A percentile compares a stretch with the other conserved stretches of the same genome.
phyloP scores from a whole-genome alignment of 2,797 vertebrate species.

The Enteromius argenteus region DNA sequence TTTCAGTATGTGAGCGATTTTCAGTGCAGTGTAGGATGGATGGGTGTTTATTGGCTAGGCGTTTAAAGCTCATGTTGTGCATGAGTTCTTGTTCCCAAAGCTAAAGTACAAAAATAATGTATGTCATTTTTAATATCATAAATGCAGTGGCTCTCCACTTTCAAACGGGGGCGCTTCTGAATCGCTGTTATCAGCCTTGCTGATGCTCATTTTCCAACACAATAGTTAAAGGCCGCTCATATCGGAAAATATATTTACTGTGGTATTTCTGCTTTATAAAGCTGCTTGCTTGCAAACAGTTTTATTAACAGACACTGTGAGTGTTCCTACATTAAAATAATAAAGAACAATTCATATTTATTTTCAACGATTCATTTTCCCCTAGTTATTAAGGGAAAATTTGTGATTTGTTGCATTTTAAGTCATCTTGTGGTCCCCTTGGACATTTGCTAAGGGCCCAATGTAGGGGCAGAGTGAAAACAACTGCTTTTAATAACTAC shows the following conservation, averaged over 20 bases:
- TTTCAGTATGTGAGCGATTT: conserved; percentile 30
- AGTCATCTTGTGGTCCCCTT: not conserved
- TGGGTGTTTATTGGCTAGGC: conserved; percentile 32
- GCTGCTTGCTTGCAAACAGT: not conserved
- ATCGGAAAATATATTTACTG: not conserved
- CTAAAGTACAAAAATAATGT: not conserved
- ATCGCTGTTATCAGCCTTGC: not conserved
- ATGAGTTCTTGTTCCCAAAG: conserved; percentile 14
- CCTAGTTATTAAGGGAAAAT: too few relatives aligned
- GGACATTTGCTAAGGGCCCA: not conserved
- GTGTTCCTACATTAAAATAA: not conserved
- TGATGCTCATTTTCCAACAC: not conserved
- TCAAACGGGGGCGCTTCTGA: not conserved
- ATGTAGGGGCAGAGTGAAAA: not conserved
- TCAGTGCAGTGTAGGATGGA: not conserved
- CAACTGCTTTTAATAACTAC: not conserved
- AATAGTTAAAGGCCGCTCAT: not conserved
- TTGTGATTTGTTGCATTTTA: not conserved
- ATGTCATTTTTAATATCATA: not conserved
- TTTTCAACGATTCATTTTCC: too few relatives aligned
- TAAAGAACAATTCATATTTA: not conserved
- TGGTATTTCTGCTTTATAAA: not conserved
- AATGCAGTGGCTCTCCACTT: not conserved
- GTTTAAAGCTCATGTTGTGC: conserved; percentile 21
- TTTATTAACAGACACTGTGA: not conserved